These are phyloP conservation scores for Kobus ellipsiprymnus DNA, from an alignment of 2,113 vertebrate species.

Conservation along the genomic window DNA sequence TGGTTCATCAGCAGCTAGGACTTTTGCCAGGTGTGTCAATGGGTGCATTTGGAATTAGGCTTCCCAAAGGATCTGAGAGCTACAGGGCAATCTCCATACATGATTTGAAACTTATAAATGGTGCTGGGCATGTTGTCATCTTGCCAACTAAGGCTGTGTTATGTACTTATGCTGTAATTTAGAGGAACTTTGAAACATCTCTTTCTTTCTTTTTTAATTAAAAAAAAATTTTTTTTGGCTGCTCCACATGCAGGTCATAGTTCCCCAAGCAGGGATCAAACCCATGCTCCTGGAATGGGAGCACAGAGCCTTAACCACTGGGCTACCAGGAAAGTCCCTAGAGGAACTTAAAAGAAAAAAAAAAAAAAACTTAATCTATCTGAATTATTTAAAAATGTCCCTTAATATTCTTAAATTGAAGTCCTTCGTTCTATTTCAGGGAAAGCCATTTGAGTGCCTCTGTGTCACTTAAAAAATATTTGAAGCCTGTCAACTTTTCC, in stretches of 20 bases:
- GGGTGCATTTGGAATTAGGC: neutral
- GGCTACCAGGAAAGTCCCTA: neutral
- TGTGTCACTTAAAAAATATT: conserved; percentile 32
- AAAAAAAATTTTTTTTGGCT: neutral
- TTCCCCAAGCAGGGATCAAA: neutral
- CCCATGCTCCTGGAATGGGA: neutral
- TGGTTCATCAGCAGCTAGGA: neutral
- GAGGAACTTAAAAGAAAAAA: neutral
- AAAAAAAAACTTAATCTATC: neutral
- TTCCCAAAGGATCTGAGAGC: conserved; percentile 36
- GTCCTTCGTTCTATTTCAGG: neutral
- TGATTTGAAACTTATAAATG: conserved; percentile 37
- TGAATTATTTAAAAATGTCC: conserved; percentile 35
- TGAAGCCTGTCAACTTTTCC: neutral
- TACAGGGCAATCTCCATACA: neutral
- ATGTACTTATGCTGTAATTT: neutral
- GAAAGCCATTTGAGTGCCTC: conserved; percentile 11
- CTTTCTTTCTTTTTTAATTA: neutral
- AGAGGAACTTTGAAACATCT: neutral
- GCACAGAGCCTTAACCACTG: neutral
- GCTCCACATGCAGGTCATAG: accelerated
- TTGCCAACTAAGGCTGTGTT: neutral
- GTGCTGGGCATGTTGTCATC: neutral
- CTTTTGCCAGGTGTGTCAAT: neutral
- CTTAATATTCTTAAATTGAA: conserved; percentile 33